Evolutionary conservation across 2,797 vertebrate species (phyloP), one percentile per base, ranked within the genome.

Genomic region (Holocentrus rufus): DNA sequence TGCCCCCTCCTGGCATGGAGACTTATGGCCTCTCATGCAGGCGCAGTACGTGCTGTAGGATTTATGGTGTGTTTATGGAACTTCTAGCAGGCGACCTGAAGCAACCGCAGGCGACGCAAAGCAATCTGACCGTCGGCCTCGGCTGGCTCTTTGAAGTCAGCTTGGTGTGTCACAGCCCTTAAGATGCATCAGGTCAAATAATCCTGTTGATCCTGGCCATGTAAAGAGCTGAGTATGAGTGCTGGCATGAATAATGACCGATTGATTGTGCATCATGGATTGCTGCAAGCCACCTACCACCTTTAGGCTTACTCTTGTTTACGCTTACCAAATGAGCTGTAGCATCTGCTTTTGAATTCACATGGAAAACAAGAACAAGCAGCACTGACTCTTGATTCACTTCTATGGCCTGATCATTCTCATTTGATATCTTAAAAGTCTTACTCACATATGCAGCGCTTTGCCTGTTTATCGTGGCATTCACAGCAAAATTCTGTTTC

Each of bases 161-260:
- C 31, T 27, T 34, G 31, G 31, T 34, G 31, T 34, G 31, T 34
- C 31, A 5, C 31, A 34, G 31, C 5, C 31, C 31, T 34, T 71
- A 70, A 46, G 78, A 71, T 73, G 64, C 69, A 71, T 82, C 72
- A 73, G 70, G 65, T 80, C 74, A 84, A 76, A 86, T 69, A 23
- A 89, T 81, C 66, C 66, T 61, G 75, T 86, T 69, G 74, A 87
- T 72, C 60, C 34, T 42, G 22, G 17, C 59, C 44, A 74, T 76
- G 75, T 62, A 85, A 82, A 80, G 74, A 64, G 59, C 78, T 64
- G 70, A 76, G 63, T 68, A 60, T 76, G 68, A 81, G 66, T 49
- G 54, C 20, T 55, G 72, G 66, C 70, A 67, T 71, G 63, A 85
- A 79, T 81, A 79, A 81, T 79, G 67, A 82, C 62, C 69, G 39